Conservation (phyloP, 2,888 invertebrate species). For the Atethmia centrago region DNA sequence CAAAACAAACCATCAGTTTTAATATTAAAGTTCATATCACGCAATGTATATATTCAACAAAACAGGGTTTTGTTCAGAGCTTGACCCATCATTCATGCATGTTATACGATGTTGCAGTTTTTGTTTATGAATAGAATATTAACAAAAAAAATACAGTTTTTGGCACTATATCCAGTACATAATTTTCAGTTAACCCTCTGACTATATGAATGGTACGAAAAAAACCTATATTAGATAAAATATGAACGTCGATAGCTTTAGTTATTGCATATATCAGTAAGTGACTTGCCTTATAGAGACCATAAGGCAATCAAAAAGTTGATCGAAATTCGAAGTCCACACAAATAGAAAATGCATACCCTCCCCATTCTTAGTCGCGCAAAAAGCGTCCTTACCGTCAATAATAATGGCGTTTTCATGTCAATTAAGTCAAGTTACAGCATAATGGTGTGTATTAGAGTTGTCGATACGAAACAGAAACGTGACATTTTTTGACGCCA, state of each 20-base stretch:
- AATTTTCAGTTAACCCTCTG: background rate
- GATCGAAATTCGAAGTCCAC: background rate
- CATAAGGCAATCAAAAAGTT: background rate
- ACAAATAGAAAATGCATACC: too few relatives aligned
- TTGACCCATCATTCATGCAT: conserved; percentile 47
- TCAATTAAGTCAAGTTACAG: background rate
- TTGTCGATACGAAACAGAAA: background rate
- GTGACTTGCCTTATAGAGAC: background rate
- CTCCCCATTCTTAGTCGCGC: too few relatives aligned
- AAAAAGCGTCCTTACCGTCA: too few relatives aligned
- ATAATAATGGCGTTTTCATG: background rate
- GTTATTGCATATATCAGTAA: background rate
- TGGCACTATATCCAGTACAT: too few relatives aligned
- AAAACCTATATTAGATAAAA: background rate
- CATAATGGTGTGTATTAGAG: background rate
- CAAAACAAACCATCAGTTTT: conserved; percentile 15
- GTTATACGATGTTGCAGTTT: conserved; percentile 49
- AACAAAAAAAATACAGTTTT: background rate
- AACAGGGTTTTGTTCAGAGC: conserved; percentile 15
- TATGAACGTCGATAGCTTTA: background rate
- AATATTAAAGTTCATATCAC: conserved; percentile 43
- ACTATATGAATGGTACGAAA: background rate
- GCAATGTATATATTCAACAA: conserved; percentile 34
- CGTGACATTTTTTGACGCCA: background rate
- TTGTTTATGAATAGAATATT: conserved; percentile 47